phyloP scores from a whole-genome alignment of 1,140 invertebrate genomes.

The Paramacrobiotus metropolitanus region DNA sequence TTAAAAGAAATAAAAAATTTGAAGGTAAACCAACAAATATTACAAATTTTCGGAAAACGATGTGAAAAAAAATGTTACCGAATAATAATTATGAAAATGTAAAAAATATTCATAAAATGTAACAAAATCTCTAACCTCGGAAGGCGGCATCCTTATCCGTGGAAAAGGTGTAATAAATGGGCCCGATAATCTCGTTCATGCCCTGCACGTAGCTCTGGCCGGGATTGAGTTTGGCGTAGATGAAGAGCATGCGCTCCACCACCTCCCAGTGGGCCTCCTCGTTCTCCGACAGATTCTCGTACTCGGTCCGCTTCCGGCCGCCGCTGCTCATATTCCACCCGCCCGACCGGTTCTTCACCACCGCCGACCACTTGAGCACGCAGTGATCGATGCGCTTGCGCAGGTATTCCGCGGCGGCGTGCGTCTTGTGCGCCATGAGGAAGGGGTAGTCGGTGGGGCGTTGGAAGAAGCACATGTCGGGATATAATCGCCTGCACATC shows the following conservation, averaged over 20 bases:
- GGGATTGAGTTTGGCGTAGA: conserved; percentile 92
- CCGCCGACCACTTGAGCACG: conserved; percentile 45
- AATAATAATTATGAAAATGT: no score
- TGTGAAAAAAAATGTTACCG: no score
- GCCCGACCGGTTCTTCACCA: conserved; percentile 12
- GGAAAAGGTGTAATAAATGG: conserved; percentile 91
- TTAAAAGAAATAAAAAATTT: no score
- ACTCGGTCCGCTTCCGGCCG: not conserved
- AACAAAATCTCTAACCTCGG: conserved; percentile 37
- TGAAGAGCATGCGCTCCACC: conserved; percentile 78
- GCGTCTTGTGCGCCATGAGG: conserved; percentile 33
- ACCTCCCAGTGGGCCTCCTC: conserved; percentile 49
- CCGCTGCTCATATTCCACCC: conserved; percentile 11
- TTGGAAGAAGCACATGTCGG: conserved; percentile 91
- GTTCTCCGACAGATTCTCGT: conserved; percentile 17
- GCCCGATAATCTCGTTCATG: conserved; percentile 98
- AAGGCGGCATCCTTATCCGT: conserved; percentile 55
- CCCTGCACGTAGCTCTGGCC: conserved; percentile 90
- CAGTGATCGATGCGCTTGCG: conserved; percentile 64
- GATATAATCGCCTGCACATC: conserved; percentile 50
- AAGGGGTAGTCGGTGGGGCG: conserved; percentile 55
- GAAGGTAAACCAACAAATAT: no score
- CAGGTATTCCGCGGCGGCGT: conserved; percentile 39
- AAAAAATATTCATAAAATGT: not conserved
- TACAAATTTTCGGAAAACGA: no score